phyloP scores from a whole-genome alignment of 2,888 invertebrate genomes.

The Drosophila falleni region DNA sequence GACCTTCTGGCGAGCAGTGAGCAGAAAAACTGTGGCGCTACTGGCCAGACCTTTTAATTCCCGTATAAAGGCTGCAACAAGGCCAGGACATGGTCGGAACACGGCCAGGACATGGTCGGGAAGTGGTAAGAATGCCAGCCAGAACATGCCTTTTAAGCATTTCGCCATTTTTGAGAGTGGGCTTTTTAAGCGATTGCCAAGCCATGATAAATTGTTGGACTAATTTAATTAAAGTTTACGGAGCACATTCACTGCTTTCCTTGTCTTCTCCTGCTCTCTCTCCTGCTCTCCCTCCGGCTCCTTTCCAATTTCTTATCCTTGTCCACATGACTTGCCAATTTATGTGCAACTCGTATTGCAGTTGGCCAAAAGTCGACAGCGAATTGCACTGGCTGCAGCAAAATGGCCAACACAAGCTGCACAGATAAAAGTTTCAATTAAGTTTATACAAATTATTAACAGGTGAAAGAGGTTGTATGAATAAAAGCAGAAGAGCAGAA shows the following conservation, averaged over 20 bases:
- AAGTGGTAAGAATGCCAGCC: constrained; percentile 22
- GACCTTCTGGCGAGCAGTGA: constrained; percentile 64
- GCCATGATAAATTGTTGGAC: constrained; percentile 76
- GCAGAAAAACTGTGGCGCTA: constrained; percentile 25
- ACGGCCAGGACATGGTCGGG: constrained; percentile 26
- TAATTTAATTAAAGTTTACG: constrained; percentile 80
- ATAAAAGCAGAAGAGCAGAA: not conserved
- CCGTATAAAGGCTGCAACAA: constrained; percentile 67
- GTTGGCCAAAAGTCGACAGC: constrained; percentile 27
- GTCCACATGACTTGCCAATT: constrained; percentile 64
- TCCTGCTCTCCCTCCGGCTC: not conserved
- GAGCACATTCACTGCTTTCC: constrained; percentile 30
- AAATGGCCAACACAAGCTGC: constrained; percentile 40
- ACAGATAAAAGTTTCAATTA: constrained; percentile 73
- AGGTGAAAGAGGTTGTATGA: constrained; percentile 11
- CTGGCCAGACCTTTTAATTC: constrained; percentile 75
- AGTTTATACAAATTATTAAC: constrained; percentile 49
- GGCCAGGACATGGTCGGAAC: constrained; percentile 37
- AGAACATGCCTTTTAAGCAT: constrained; percentile 59
- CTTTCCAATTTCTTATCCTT: constrained; percentile 57
- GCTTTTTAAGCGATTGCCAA: constrained; percentile 79
- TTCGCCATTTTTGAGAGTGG: constrained; percentile 57
- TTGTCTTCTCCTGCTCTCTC: not conserved
- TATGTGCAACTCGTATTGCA: constrained; percentile 42
- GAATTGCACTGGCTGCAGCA: constrained; percentile 11